phyloP scores from a whole-genome alignment of 1,140 invertebrate species.

The Drosophila aff. region DNA sequence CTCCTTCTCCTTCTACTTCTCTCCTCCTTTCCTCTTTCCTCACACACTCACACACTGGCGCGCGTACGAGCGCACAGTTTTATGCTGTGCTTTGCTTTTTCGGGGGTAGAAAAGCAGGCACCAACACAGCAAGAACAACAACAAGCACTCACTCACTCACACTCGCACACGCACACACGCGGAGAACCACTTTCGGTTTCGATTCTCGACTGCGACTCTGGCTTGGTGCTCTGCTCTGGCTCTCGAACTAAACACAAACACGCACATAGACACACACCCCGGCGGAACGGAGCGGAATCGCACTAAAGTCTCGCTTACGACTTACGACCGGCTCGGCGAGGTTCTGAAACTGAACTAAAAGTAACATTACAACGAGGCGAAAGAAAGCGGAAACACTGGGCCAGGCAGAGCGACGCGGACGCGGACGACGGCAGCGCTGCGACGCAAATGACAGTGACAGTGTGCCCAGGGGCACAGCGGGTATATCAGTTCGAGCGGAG shows the following conservation, averaged over 20 bases:
- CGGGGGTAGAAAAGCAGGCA: slow-evolving; percentile 76
- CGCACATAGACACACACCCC: slow-evolving; percentile 52
- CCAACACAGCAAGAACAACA: slow-evolving; percentile 22
- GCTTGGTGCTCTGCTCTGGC: slow-evolving; percentile 31
- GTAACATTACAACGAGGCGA: slow-evolving; percentile 79
- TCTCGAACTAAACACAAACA: slow-evolving; percentile 74
- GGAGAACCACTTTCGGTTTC: slow-evolving; percentile 82
- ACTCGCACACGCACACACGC: slow-evolving; percentile 26
- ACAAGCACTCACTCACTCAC: slow-evolving; percentile 9
- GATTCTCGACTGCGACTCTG: slow-evolving; percentile 52
- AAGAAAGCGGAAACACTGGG: slow-evolving; percentile 83
- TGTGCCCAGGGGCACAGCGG: slow-evolving; percentile 37
- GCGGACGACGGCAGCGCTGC: slow-evolving; percentile 61
- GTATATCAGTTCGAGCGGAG: slow-evolving; percentile 22
- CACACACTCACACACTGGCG: slow-evolving; percentile 49
- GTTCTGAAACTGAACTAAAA: slow-evolving; percentile 81
- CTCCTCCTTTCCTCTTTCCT: slow-evolving; percentile 32
- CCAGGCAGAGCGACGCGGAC: slow-evolving; percentile 66
- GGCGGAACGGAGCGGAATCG: slow-evolving; percentile 73
- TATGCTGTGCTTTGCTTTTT: slow-evolving; percentile 82
- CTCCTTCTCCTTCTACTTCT: slow-evolving; percentile 15
- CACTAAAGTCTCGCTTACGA: slow-evolving; percentile 82
- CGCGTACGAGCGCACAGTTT: slow-evolving; percentile 72
- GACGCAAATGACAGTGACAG: slow-evolving; percentile 77
- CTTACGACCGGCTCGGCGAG: slow-evolving; percentile 78